Percentiles rank a stretch among this genome's conserved stretches.
Conservation (phyloP, 2,888 invertebrate genomes). For the Tineola bisselliella region DNA sequence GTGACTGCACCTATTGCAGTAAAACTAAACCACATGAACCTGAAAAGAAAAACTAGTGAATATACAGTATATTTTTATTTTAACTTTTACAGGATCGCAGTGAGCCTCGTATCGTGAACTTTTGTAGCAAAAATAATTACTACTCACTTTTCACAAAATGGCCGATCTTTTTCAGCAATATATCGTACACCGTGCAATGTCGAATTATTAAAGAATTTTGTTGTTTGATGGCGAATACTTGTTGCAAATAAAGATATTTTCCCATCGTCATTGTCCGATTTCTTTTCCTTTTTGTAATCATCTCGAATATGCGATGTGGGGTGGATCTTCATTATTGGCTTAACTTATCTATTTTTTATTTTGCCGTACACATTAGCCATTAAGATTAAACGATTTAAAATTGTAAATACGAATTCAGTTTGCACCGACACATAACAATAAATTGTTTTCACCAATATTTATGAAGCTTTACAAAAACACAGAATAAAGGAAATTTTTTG, state of each 20-base stretch:
- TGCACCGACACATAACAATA: too few relatives aligned
- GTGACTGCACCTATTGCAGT: slow-evolving; percentile 75
- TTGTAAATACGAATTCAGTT: too few relatives aligned
- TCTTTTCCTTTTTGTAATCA: neutral
- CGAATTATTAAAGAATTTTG: slow-evolving; percentile 79
- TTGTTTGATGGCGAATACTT: slow-evolving; percentile 75
- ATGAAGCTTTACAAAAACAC: too few relatives aligned
- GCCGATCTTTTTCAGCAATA: slow-evolving; percentile 78
- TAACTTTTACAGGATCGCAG: too few relatives aligned
- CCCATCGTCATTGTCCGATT: slow-evolving; percentile 25
- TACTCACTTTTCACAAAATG: slow-evolving; percentile 79
- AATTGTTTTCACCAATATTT: too few relatives aligned
- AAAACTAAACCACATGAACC: slow-evolving; percentile 84
- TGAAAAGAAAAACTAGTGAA: too few relatives aligned
- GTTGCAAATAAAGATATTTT: slow-evolving; percentile 61
- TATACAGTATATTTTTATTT: too few relatives aligned
- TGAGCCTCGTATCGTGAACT: too few relatives aligned
- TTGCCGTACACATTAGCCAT: too few relatives aligned
- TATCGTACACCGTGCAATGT: slow-evolving; percentile 83
- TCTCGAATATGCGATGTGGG: neutral
- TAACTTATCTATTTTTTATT: too few relatives aligned
- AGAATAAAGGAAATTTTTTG: neutral
- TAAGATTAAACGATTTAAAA: too few relatives aligned
- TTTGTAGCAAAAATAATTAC: slow-evolving; percentile 1
- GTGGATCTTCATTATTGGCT: slow-evolving; percentile 2